Evolutionary conservation across 2,113 vertebrate species (phyloP).

Genomic region (Triplophysa tibetana): DNA sequence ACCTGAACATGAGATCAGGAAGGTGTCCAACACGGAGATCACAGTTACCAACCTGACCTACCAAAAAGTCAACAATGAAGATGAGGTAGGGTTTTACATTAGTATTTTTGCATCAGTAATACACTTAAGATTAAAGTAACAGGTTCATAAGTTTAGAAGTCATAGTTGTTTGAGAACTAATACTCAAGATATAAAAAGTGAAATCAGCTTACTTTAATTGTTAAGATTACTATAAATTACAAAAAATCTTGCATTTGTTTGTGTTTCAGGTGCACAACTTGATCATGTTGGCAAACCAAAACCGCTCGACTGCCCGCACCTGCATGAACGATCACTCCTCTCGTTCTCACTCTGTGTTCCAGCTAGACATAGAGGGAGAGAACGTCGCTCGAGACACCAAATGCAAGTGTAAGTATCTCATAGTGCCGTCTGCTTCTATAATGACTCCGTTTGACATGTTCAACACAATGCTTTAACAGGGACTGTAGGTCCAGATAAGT

Average conservation of each 20-base stretch:
- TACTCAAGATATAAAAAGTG: no score
- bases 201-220: no score
- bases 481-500: neutral
- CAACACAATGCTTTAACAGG: neutral
- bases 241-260: neutral
- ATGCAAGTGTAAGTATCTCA: conserved; percentile 74
- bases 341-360: conserved; percentile 86
- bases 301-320: conserved; percentile 89
- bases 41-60: conserved; percentile 72
- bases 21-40: conserved; percentile 59
- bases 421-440: no score
- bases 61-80: conserved; percentile 66
- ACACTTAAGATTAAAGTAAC: neutral
- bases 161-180: no score
- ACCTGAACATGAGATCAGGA: conserved; percentile 73
- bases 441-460: neutral
- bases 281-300: conserved; percentile 83
- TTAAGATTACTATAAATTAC: no score
- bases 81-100: conserved; percentile 62
- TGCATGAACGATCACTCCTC: conserved; percentile 90
- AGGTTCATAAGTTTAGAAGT: no score
- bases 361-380: conserved; percentile 84
- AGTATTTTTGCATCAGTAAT: no score
- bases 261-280: conserved; percentile 82
- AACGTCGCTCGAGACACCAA: conserved; percentile 75